Evolutionary conservation across 2,797 vertebrate species (phyloP), one percentile per base, ranked within the genome.

Genomic region (Melanotaenia boesemani): DNA sequence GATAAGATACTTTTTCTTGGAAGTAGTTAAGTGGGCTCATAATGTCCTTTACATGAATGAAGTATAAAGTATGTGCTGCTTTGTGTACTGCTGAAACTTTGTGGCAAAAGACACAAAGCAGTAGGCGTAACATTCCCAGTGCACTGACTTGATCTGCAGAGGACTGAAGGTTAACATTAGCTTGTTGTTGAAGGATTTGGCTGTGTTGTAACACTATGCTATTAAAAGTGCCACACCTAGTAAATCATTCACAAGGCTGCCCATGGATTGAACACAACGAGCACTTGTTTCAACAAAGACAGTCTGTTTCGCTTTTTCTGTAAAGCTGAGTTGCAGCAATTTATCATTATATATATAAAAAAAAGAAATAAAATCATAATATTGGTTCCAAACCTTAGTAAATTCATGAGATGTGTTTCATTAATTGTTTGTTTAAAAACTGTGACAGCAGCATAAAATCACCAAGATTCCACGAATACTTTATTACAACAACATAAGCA

Each of bases 201-300:
- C 52, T 57, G 28, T 34, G 34, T 36, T 77, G 52, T 28, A 66
- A 68, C 59, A 58, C 0, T 36, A 24, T 26, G 28, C 13, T 3
- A 22, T 24, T 67, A 24, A 72, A 44, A 24, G 24, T 36, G 74
- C 85, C 88, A 76, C 90, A 79, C 88, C 87, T 73, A 34, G 80
- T 89, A 62, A 89, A 89, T 89, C 69, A 87, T 92, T 88, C 61
- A 88, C 80, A 61, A 58, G 6, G 2, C 22, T 12, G 52, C 52
- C 64, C 48, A 73, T 5, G 63, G 4, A 26, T 22, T 1, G 2
- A 46, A 12, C 20, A 68, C 70, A 80, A 57, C 32, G 50, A 54
- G 11, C 39, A 6, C 69, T 22, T 28, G 5, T 60, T 46, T 61
- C 7, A 41, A 20, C 41, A 20, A 10, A 24, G 6, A 34, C 10